Conservation (phyloP, 2,888 invertebrate genomes). For the Mesochorus sp. region DNA sequence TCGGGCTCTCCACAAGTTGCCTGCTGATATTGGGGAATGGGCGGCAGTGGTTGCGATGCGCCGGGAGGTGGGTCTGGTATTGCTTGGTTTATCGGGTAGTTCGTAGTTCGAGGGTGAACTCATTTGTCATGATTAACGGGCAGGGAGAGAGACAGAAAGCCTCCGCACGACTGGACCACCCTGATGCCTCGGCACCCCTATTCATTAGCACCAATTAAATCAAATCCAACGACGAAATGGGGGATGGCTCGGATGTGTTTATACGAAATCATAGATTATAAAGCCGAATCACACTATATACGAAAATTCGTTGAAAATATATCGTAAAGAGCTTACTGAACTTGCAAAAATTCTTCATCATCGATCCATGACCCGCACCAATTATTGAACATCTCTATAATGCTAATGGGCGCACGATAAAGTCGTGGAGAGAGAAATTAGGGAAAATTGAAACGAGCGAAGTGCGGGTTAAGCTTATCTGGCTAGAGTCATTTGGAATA, state of each 20-base stretch:
- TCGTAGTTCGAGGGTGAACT: slow-evolving; percentile 55
- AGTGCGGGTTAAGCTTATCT: slow-evolving; percentile 16
- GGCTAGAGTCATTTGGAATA: neutral
- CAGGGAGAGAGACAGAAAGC: slow-evolving; percentile 19
- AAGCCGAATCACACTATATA: slow-evolving; percentile 27
- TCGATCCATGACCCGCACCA: neutral
- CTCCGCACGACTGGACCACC: slow-evolving; percentile 73
- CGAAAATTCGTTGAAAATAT: slow-evolving; percentile 40
- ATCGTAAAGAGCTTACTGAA: slow-evolving; percentile 18
- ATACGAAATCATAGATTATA: slow-evolving; percentile 69
- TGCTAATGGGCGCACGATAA: neutral
- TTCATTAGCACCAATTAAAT: slow-evolving; percentile 78
- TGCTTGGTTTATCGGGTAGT: slow-evolving; percentile 57
- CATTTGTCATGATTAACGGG: slow-evolving; percentile 67
- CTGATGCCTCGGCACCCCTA: slow-evolving; percentile 73
- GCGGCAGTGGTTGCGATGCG: neutral
- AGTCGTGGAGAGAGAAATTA: neutral
- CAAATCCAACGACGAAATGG: slow-evolving; percentile 69
- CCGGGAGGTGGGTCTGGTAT: slow-evolving; percentile 18
- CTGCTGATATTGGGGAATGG: neutral
- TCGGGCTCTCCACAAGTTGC: slow-evolving; percentile 16
- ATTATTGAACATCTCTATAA: neutral
- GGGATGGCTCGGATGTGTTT: slow-evolving; percentile 65
- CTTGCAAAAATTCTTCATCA: slow-evolving; percentile 23
- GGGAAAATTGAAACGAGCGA: neutral